Evolutionary conservation across 2,888 invertebrate genomes (phyloP).

Genomic region (Leucophenga maculata): DNA sequence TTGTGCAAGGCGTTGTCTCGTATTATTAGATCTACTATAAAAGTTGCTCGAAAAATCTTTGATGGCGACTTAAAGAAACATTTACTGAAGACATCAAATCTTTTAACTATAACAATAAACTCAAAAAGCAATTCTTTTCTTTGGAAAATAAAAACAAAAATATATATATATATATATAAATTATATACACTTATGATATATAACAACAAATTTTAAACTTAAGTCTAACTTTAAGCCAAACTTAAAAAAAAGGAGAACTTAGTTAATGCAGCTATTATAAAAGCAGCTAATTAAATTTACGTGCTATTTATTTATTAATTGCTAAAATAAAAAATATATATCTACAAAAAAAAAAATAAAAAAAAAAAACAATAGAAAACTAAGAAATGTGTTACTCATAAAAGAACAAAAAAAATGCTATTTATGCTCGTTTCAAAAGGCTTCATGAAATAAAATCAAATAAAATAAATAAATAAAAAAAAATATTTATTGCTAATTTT

Average conservation of each 20-base stretch:
- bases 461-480: slow-evolving; percentile 29
- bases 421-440: slow-evolving; percentile 50
- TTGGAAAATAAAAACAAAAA: slow-evolving; percentile 53
- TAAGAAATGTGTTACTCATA: slow-evolving; percentile 23
- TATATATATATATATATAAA: slow-evolving; percentile 28
- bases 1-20: slow-evolving; percentile 28
- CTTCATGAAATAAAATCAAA: slow-evolving; percentile 40
- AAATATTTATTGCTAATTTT: slow-evolving; percentile 45
- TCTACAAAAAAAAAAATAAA: slow-evolving; percentile 27
- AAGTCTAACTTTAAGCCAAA: slow-evolving; percentile 46
- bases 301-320: slow-evolving; percentile 52
- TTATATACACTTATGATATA: slow-evolving; percentile 39
- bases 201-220: slow-evolving; percentile 33
- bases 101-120: slow-evolving; percentile 48
- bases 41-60: slow-evolving; percentile 7
- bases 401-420: slow-evolving; percentile 36
- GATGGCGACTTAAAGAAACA: slow-evolving; percentile 17
- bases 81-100: not conserved
- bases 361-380: slow-evolving; percentile 20
- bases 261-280: not conserved
- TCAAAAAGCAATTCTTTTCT: slow-evolving; percentile 65
- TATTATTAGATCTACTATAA: slow-evolving; percentile 4
- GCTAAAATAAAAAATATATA: slow-evolving; percentile 39
- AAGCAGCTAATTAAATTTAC: not conserved
- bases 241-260: slow-evolving; percentile 38